A percentile compares a stretch with the other conserved stretches of the same genome.
These are phyloP conservation scores for Polyploca ridens DNA, from an alignment of 2,888 invertebrate species.

Conservation along the genomic window DNA sequence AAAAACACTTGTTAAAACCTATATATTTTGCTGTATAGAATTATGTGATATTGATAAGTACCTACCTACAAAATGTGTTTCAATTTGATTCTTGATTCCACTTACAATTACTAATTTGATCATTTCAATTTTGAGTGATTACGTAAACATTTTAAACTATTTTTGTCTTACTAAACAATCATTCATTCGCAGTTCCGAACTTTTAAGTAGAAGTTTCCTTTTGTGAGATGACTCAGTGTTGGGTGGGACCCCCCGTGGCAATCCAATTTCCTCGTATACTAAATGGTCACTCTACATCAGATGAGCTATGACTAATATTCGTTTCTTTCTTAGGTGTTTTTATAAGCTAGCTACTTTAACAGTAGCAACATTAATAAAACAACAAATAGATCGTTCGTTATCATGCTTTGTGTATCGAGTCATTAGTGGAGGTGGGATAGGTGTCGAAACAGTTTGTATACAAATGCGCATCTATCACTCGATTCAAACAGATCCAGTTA, in stretches of 20 bases:
- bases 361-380: conserved; percentile 11
- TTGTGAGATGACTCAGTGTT: conserved; percentile 54
- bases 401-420: conserved; percentile 32
- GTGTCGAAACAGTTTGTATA: conserved; percentile 29
- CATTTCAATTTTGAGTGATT: no score
- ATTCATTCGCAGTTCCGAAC: conserved; percentile 29
- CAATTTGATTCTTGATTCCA: not conserved
- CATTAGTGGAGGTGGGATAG: conserved; percentile 45
- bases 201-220: conserved; percentile 23
- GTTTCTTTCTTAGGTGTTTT: conserved; percentile 16
- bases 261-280: conserved; percentile 62
- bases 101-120: not conserved
- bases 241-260: conserved; percentile 61
- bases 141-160: not conserved
- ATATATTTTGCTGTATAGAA: not conserved
- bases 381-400: not conserved
- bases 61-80: not conserved
- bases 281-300: conserved; percentile 48
- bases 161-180: conserved; percentile 13
- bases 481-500: not conserved
- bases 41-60: not conserved
- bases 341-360: conserved; percentile 1
- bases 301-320: conserved; percentile 39
- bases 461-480: not conserved
- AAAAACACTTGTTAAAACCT: not conserved